phyloP scores from a whole-genome alignment of 2,888 invertebrate genomes.

The Willowsia nigromaculata region DNA sequence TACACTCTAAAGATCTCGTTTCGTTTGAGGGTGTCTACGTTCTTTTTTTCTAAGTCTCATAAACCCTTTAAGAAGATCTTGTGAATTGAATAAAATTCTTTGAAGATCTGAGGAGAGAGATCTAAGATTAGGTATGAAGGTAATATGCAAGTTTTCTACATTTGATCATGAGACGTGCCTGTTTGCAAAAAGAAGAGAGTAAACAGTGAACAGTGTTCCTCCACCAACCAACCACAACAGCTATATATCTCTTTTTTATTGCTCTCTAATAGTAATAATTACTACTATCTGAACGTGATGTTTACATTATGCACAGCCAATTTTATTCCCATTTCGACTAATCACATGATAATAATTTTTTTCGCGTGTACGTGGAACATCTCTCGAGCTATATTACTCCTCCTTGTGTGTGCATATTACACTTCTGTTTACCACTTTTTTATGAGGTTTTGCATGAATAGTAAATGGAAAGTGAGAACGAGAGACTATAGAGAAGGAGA shows the following conservation, averaged over 20 bases:
- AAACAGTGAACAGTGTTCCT: no score
- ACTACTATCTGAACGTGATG: slow-evolving; percentile 34
- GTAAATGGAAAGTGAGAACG: background rate
- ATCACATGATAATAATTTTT: slow-evolving; percentile 33
- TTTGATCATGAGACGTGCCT: no score
- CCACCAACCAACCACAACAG: background rate
- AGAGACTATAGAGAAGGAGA: background rate
- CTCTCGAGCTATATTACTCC: no score
- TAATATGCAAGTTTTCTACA: no score
- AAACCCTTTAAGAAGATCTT: no score
- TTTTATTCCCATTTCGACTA: slow-evolving; percentile 49
- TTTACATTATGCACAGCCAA: slow-evolving; percentile 52
- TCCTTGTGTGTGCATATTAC: no score
- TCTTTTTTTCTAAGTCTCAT: no score
- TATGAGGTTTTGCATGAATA: background rate
- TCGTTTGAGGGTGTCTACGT: background rate
- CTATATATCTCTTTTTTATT: slow-evolving; percentile 28
- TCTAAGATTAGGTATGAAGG: no score
- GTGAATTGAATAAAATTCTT: no score
- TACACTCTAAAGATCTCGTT: background rate
- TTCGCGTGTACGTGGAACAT: background rate
- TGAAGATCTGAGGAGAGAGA: no score
- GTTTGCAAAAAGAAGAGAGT: no score
- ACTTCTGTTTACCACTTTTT: background rate
- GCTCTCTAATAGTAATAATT: slow-evolving; percentile 36